Evolutionary conservation across 1,140 invertebrate species (phyloP), one percentile per base, ranked within the genome.

Genomic region (Laodelphax striatellus): DNA sequence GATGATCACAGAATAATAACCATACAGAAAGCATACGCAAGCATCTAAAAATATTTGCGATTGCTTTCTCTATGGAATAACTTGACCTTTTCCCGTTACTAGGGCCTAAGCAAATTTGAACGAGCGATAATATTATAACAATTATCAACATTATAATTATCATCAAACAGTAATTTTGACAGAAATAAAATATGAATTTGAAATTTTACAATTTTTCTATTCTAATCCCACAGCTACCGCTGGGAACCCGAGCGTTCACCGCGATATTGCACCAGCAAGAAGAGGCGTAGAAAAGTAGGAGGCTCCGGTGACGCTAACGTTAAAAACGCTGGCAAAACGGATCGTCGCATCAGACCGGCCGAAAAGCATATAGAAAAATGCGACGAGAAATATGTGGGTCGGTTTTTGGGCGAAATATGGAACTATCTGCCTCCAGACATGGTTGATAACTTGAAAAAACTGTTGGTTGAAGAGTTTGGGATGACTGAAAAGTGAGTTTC

Each of bases 381-480:
- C 22, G 17, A 41, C 19, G 5, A 57, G 19, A 54, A 46, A 14
- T 60, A 60, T 22, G 38, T 60, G 11, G 46, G 52, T 8, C 52
- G 54, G 10, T 60, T 60, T 42, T 22, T 60, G 19, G 46, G 46
- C 9, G 58, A 60, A 60, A 24, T 60, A 17, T 60, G 58, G 58
- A 19, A 24, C 17, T 14, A 43, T 8, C 19, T 60, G n/a, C 52
- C 52, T 5, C 52, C 50, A 2, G 52, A 53, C 5, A 60, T 60
- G 58, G 31, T 60, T 0, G 52, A 60, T 5, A 28, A 52, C 6
- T 19, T 60, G 16, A 31, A 22, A 21, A 8, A 60, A 16, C 31
- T 60, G 52, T 24, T 60, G 19, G 22, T 60, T 24, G 17, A 31
- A 10, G 58, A 60, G 43, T 60, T 60, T 41, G 58, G 58, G n/a